Conservation (phyloP, 1,140 invertebrate species). For the Drosophila elegans region DNA sequence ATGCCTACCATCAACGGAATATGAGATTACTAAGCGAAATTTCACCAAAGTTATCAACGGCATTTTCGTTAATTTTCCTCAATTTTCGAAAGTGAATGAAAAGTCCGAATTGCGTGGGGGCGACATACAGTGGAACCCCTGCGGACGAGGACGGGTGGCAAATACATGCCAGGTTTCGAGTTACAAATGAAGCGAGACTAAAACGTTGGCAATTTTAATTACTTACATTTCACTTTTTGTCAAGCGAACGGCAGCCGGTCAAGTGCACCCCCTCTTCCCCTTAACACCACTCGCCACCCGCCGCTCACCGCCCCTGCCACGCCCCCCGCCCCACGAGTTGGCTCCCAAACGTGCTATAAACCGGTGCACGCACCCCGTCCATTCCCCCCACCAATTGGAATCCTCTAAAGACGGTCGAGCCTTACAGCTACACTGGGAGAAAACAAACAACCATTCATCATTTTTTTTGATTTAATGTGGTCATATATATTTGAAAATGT, state of each 20-base stretch:
- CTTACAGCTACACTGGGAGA: conserved; percentile 6
- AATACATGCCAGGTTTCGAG: conserved; percentile 38
- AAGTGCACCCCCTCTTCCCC: conserved; percentile 49
- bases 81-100: conserved; percentile 15
- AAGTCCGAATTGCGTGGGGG: conserved; percentile 2
- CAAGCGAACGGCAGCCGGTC: conserved; percentile 68
- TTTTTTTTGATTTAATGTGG: too few species aligned
- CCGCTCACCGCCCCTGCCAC: neutral
- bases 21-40: neutral
- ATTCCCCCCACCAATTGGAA: conserved; percentile 7
- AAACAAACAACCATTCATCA: too few species aligned
- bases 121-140: conserved; percentile 7
- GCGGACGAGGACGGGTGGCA: neutral
- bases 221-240: conserved; percentile 81
- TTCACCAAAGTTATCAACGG: neutral
- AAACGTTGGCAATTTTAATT: conserved; percentile 78
- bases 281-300: neutral
- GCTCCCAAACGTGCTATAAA: conserved; percentile 74
- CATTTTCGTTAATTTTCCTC: neutral
- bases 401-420: conserved; percentile 25
- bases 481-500: too few species aligned
- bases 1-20: neutral
- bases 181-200: conserved; percentile 55
- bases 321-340: neutral
- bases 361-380: conserved; percentile 55